Conservation (phyloP, 2,113 vertebrate species). For the Phalacrocorax carbo region DNA sequence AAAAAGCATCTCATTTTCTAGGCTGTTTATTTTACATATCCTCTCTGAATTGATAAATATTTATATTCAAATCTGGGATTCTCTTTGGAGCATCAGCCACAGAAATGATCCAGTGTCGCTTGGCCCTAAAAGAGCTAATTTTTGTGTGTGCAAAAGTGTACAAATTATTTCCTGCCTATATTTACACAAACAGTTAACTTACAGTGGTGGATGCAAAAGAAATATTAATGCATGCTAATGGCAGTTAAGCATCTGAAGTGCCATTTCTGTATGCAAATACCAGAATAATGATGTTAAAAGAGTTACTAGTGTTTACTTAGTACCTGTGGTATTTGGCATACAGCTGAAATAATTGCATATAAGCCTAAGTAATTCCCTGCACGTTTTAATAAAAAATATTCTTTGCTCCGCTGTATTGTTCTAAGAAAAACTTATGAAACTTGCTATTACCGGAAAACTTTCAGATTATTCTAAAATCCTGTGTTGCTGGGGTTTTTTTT, state of each 20-base stretch:
- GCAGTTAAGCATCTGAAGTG: background rate
- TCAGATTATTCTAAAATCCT: background rate
- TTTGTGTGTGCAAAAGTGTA: background rate
- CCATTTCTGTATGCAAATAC: background rate
- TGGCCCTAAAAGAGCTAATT: background rate
- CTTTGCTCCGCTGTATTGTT: background rate
- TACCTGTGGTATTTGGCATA: background rate
- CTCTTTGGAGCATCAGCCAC: constrained; percentile 26
- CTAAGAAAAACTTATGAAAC: background rate
- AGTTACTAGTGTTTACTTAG: background rate
- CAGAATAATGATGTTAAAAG: background rate
- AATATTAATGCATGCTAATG: background rate
- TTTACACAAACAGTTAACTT: background rate
- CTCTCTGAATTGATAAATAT: constrained; percentile 45
- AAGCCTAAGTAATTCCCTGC: background rate
- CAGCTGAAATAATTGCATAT: background rate
- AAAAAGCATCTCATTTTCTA: constrained; percentile 45
- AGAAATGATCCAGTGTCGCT: background rate
- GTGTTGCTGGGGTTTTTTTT: background rate
- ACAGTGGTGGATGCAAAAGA: background rate
- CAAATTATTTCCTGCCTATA: background rate
- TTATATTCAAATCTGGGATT: constrained; percentile 27
- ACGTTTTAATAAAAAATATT: background rate
- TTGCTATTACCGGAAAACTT: background rate
- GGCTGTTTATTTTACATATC: constrained; percentile 41